These are phyloP conservation scores for Helostoma temminkii DNA, from an alignment of 2,797 vertebrate species.

Conservation along the genomic window DNA sequence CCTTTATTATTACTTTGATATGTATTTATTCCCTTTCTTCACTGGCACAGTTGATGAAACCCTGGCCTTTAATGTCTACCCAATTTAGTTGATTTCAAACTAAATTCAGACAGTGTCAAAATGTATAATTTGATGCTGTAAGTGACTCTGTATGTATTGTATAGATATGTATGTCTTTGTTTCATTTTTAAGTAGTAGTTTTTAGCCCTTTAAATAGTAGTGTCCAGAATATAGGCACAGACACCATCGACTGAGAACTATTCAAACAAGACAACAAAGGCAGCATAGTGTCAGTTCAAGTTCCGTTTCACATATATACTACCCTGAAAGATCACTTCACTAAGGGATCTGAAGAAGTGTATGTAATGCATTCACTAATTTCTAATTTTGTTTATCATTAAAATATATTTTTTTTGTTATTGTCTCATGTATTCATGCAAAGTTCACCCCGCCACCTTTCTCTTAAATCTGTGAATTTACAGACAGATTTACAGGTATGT, in stretches of 20 bases:
- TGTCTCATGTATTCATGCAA: background rate
- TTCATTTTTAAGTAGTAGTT: slow-evolving; percentile 22
- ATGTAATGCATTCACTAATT: background rate
- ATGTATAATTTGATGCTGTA: slow-evolving; percentile 33
- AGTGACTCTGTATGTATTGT: slow-evolving; percentile 5
- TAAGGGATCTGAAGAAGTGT: background rate
- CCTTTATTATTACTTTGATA: slow-evolving; percentile 74
- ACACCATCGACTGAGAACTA: background rate
- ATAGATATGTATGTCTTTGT: slow-evolving; percentile 15
- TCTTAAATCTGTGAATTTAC: slow-evolving; percentile 20
- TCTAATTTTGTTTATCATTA: background rate
- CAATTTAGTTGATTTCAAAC: slow-evolving; percentile 44
- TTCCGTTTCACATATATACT: background rate
- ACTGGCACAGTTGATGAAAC: slow-evolving; percentile 62
- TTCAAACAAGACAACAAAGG: slow-evolving; percentile 21
- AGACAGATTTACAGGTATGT: slow-evolving; percentile 33
- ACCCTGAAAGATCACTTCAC: background rate
- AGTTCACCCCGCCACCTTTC: background rate
- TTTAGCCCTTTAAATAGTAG: no score
- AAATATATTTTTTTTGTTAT: slow-evolving; percentile 23
- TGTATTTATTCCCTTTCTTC: slow-evolving; percentile 74
- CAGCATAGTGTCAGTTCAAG: slow-evolving; percentile 6
- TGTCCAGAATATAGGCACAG: no score
- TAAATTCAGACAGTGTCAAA: slow-evolving; percentile 23
- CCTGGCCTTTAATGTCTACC: slow-evolving; percentile 52